Base-by-base conservation (phyloP, 2,113 vertebrate species). In the Eleginops maclovinus region DNA sequence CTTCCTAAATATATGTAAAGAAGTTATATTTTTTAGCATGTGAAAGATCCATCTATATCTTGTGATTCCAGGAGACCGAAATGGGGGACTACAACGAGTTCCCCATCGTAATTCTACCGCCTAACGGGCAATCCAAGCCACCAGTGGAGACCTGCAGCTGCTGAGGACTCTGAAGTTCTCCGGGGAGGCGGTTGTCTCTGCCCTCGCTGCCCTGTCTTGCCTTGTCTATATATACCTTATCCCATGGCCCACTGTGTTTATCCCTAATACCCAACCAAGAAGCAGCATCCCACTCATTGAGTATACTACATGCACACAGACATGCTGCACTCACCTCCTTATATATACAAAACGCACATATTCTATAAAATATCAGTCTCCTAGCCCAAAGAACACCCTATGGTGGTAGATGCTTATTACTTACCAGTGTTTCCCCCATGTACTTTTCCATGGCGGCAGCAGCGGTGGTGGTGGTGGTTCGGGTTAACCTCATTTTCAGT, bases 41-140 rank as follows among this genome's bases (percentile, higher is more conserved):
- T 53, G 22, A 14, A 28, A 5, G 26, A 44, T 24, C 43, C 3
- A 21, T 24, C 28, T 64, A 0, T 76, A 0, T 58, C 41, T 68
- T 70, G 67, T 81, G 16, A 53, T 72, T 82, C 60, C 84, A 98
- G 97, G 97, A 98, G 88, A 98, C 96, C 0, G 97, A 99, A 90
- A 97, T 99, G 94, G 97, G 98, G 93, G 90, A 98, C 93, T 99
- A 98, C 96, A 98, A 97, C 2, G 97, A 99, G 93, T 99, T 99
- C 86, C 97, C n/a, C n/a, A n/a, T n/a, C n/a, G n/a, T n/a, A n/a
- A n/a, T n/a, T n/a, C n/a, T n/a, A n/a, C n/a, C n/a, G n/a, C n/a
- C n/a, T n/a, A n/a, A 95, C 0, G 96, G 97, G 92, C 95, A 96
- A 84, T 94, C 95, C 83, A 98, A 97, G 94, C 89, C 96, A 64